Evolutionary conservation across 2,797 vertebrate genomes (phyloP).

Genomic region (Psittacula echo): DNA sequence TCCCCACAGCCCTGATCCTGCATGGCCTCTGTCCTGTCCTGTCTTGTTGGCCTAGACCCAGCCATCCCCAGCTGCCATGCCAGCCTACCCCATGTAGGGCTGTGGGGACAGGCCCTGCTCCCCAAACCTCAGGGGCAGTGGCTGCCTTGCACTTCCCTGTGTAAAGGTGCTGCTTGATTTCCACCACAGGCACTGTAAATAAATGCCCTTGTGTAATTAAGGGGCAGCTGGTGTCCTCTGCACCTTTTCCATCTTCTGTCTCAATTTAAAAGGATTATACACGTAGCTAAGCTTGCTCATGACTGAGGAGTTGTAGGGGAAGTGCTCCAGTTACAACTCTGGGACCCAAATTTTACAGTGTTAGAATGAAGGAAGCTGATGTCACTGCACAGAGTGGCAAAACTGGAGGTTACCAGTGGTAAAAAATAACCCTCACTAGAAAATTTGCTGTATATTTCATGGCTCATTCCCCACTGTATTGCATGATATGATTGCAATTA

Average conservation of each 20-base stretch:
- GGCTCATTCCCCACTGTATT: not conserved
- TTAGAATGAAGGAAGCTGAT: not conserved
- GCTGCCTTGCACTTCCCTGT: not conserved
- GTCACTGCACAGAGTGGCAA: not conserved
- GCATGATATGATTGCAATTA: not conserved
- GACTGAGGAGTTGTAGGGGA: not conserved
- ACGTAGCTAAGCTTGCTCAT: not conserved
- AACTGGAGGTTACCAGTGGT: not conserved
- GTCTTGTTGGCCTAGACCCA: not conserved
- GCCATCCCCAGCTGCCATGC: accelerated
- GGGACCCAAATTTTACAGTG: not conserved
- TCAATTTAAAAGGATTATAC: not conserved
- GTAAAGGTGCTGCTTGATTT: not conserved
- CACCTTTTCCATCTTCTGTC: not conserved
- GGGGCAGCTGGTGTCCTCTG: not conserved
- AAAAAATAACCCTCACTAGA: not conserved
- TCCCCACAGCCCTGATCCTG: not conserved
- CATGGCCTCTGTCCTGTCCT: not conserved
- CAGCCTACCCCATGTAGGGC: accelerated
- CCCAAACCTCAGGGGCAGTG: accelerated
- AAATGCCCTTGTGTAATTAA: not conserved
- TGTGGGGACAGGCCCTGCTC: not conserved
- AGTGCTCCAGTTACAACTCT: not conserved
- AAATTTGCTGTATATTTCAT: not conserved
- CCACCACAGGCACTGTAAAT: not conserved